Percentiles rank a stretch among this genome's conserved stretches.
Conservation (phyloP, 2,888 invertebrate species). For the Acrobasis suavella region DNA sequence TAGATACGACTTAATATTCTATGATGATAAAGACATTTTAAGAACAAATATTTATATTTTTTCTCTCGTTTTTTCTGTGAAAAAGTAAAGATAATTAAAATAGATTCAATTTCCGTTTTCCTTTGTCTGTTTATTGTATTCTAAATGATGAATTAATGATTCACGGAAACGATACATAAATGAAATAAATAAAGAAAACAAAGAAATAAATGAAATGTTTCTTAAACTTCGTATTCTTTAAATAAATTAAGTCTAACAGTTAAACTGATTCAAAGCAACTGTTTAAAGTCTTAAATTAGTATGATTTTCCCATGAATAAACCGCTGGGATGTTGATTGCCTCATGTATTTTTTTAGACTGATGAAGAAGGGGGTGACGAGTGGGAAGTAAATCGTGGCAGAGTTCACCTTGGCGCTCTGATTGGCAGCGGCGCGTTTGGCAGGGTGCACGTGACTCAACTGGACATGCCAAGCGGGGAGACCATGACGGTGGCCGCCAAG, state of each 20-base stretch:
- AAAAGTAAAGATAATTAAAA: neutral
- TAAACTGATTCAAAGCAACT: too few species aligned
- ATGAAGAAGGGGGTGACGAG: constrained; percentile 57
- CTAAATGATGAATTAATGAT: too few species aligned
- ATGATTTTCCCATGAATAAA: too few species aligned
- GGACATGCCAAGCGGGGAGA: constrained; percentile 74
- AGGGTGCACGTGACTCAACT: constrained; percentile 86
- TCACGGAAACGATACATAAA: too few species aligned
- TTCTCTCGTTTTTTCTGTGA: neutral
- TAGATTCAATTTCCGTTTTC: neutral
- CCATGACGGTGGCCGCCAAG: constrained; percentile 86
- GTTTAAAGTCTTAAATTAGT: too few species aligned
- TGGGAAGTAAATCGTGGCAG: constrained; percentile 76
- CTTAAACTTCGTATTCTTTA: neutral
- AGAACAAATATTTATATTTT: too few species aligned
- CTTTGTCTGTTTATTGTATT: neutral
- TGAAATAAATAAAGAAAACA: too few species aligned
- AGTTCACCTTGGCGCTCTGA: constrained; percentile 76
- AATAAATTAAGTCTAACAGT: neutral
- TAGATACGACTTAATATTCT: too few species aligned
- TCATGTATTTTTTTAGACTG: constrained; percentile 39
- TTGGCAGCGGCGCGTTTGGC: constrained; percentile 91
- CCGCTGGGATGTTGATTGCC: too few species aligned
- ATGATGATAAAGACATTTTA: too few species aligned
- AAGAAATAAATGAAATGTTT: too few species aligned